Base-by-base conservation (phyloP, 1,140 invertebrate species). In the Drosophila ogumai region DNA sequence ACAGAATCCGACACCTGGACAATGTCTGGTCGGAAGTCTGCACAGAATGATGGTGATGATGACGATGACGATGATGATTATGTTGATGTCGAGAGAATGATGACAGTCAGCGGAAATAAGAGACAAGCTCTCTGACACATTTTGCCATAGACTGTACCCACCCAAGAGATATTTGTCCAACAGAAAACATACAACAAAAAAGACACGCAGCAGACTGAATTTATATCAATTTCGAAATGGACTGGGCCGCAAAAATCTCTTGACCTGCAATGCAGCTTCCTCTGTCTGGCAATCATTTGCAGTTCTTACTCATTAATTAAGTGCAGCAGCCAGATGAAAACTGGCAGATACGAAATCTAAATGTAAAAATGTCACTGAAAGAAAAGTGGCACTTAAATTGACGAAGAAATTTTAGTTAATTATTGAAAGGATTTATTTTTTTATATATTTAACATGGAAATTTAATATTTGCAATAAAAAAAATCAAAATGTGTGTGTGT, bases 201-300 rank as follows among this genome's bases (percentile, higher is more conserved):
- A 57, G n/a, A 43, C 22, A 17, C 9, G 8, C 17, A 3, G 12
- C 17, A 5, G n/a, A 28, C 19, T n/a, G 12, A 80, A 69, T 56
- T 55, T 61, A 81, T 81, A 82, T 74, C 58, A 68, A 71, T 79
- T 73, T 52, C 15, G 61, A 46, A 68, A 60, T 63, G 58, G n/a
- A 36, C 41, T 17, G 38, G 5, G 22, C 57, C 15, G 22, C 32
- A 28, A 73, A 68, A 72, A 63, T 71, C 74, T 63, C 79, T 82
- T 82, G 79, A 82, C 79, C 79, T 47, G 77, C 77, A 58, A 74
- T 67, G 44, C 67, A 56, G 40, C 58, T 69, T 58, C 54, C 61
- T 59, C 41, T 57, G 54, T 50, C 60, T 73, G 54, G 54, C 36
- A 49, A 46, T 50, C 72, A 55, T 34, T 64, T 73, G 41, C 75